Percentiles rank a stretch among this genome's conserved stretches.
These are phyloP conservation scores for Poeciliopsis turrubarensis DNA, from an alignment of 2,113 vertebrate species.

Conservation along the genomic window DNA sequence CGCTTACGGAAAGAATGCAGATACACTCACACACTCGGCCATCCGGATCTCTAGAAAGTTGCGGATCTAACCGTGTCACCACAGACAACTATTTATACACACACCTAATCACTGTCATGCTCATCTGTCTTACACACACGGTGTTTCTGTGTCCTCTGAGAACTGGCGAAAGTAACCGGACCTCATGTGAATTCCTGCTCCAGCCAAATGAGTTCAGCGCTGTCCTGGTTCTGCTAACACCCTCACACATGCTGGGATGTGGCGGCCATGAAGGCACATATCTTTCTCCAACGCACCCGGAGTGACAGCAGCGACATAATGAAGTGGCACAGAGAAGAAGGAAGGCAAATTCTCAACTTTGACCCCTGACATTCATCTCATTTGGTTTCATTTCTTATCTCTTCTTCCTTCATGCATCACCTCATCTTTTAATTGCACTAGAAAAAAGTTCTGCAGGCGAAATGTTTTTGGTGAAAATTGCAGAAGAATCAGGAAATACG, in stretches of 20 bases:
- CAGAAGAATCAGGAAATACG: no score
- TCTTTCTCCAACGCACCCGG: constrained; percentile 17
- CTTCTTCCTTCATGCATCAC: neutral
- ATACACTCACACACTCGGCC: constrained; percentile 34
- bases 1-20: constrained; percentile 55
- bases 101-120: constrained; percentile 58
- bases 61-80: constrained; percentile 52
- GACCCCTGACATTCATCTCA: neutral
- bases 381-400: neutral
- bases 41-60: constrained; percentile 46
- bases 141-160: constrained; percentile 57
- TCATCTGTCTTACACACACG: constrained; percentile 50
- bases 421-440: neutral
- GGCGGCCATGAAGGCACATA: constrained; percentile 13
- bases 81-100: constrained; percentile 65
- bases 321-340: constrained; percentile 28
- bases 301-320: constrained; percentile 24
- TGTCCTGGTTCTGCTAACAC: constrained; percentile 67
- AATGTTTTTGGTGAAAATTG: no score
- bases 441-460: no score
- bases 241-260: constrained; percentile 8
- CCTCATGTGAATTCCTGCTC: constrained; percentile 77
- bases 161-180: constrained; percentile 64
- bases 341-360: neutral
- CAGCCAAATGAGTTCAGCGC: constrained; percentile 66